Percentiles rank a stretch among this genome's conserved stretches.
Conservation (phyloP, 37 sponge, comb jelly and placozoan genomes). For the Amphimedon queenslandica region DNA sequence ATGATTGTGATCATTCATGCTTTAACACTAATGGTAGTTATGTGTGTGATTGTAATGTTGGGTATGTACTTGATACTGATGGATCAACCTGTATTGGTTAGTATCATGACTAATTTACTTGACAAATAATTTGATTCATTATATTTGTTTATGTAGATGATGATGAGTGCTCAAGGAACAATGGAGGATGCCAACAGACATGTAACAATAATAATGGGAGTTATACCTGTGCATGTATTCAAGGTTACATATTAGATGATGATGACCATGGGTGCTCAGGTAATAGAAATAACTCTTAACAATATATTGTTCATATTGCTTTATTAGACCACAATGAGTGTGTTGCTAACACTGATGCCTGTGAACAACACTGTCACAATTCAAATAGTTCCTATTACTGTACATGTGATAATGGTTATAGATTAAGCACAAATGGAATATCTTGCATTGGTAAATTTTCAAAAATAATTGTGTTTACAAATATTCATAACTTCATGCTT, state of each 20-base stretch:
- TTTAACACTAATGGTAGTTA: constrained; percentile 13
- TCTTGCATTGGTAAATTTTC: not conserved
- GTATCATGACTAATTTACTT: not conserved
- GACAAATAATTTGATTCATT: too few relatives aligned
- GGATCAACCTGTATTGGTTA: constrained; percentile 11
- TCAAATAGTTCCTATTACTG: constrained; percentile 37
- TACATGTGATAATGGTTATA: constrained; percentile 34
- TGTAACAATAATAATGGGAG: not conserved
- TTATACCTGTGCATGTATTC: constrained; percentile 5
- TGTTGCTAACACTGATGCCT: not conserved
- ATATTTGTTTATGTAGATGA: too few relatives aligned
- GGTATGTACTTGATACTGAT: constrained; percentile 10
- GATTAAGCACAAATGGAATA: not conserved
- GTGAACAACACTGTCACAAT: constrained; percentile 19
- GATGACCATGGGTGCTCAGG: constrained; percentile 8
- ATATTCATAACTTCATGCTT: not conserved
- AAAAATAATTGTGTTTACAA: not conserved
- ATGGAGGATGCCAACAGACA: constrained; percentile 1
- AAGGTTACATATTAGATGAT: constrained; percentile 18
- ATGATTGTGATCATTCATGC: constrained; percentile 13
- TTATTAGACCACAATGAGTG: constrained; percentile 37
- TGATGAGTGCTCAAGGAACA: constrained; percentile 6
- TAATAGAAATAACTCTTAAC: too few relatives aligned
- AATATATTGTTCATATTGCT: not conserved
- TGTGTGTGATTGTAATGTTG: constrained; percentile 12